Conservation (phyloP, 2,888 invertebrate species). For the Agapetus fuscipes region DNA sequence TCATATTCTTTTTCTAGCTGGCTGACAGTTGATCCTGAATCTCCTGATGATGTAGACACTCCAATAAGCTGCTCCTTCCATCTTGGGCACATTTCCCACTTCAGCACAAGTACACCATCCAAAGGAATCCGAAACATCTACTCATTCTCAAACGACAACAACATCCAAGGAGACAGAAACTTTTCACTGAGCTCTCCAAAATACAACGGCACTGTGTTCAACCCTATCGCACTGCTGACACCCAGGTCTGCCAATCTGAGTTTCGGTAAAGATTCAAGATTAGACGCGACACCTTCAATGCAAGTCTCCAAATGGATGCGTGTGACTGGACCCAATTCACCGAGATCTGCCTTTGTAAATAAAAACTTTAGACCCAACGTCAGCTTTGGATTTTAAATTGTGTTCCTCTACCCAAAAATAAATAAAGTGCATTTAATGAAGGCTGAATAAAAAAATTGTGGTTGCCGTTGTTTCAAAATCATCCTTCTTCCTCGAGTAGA, state of each 20-base stretch:
- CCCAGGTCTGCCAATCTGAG: conserved; percentile 6
- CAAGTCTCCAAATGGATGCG: conserved; percentile 47
- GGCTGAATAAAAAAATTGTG: no score
- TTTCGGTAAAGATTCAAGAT: conserved; percentile 2
- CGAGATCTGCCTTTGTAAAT: conserved; percentile 34
- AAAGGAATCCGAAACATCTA: conserved; percentile 4
- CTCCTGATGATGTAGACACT: conserved; percentile 21
- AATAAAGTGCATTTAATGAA: no score
- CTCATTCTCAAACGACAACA: conserved; percentile 8
- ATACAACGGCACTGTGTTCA: conserved; percentile 9
- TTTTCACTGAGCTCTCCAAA: conserved; percentile 1
- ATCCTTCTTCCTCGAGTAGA: no score
- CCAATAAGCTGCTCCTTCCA: conserved; percentile 18
- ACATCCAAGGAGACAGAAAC: conserved; percentile 5
- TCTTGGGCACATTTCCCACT: conserved; percentile 11
- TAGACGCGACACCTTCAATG: conserved; percentile 12
- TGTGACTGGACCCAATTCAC: conserved; percentile 51
- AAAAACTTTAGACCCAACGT: conserved; percentile 36
- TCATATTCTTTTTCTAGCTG: conserved; percentile 29
- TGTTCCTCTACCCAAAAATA: no score
- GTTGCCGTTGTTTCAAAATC: no score
- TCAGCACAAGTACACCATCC: conserved; percentile 10
- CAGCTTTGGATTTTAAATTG: conserved; percentile 35
- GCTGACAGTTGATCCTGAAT: conserved; percentile 23
- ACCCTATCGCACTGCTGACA: conserved; percentile 13